Percentiles rank a stretch among this genome's conserved stretches.
These are phyloP conservation scores for Nomia melanderi DNA, from an alignment of 1,140 invertebrate genomes.

Conservation along the genomic window DNA sequence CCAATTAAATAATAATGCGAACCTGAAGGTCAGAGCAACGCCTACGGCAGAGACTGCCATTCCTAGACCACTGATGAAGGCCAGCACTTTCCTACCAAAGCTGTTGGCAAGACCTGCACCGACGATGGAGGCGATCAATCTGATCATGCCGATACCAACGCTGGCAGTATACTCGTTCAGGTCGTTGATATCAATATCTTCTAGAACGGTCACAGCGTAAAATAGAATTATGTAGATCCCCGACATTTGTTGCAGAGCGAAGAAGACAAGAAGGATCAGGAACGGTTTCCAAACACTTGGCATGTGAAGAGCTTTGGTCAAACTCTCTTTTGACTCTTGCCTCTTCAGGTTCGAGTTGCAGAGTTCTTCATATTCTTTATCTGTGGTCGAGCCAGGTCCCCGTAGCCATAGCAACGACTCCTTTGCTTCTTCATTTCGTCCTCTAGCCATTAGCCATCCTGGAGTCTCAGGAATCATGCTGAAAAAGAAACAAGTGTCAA, in stretches of 20 bases:
- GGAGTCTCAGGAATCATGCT: slow-evolving; percentile 87
- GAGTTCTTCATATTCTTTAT: slow-evolving; percentile 67
- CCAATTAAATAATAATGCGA: background rate
- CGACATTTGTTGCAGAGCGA: slow-evolving; percentile 86
- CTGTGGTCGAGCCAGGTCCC: slow-evolving; percentile 77
- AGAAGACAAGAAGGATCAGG: slow-evolving; percentile 84
- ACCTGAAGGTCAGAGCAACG: slow-evolving; percentile 77
- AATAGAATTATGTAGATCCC: slow-evolving; percentile 90
- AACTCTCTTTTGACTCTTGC: slow-evolving; percentile 40
- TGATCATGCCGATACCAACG: slow-evolving; percentile 87
- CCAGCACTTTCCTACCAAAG: slow-evolving; percentile 85
- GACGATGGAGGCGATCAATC: slow-evolving; percentile 85
- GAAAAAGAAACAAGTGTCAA: background rate
- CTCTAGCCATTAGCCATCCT: slow-evolving; percentile 84
- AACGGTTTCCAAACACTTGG: slow-evolving; percentile 84
- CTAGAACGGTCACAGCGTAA: slow-evolving; percentile 87
- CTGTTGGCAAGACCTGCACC: slow-evolving; percentile 87
- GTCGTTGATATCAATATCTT: slow-evolving; percentile 84
- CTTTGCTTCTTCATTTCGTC: slow-evolving; percentile 83
- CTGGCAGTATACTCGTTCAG: slow-evolving; percentile 87
- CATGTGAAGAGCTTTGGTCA: slow-evolving; percentile 54
- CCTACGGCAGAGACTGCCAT: slow-evolving; percentile 84
- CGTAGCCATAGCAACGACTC: slow-evolving; percentile 85
- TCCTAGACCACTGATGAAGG: slow-evolving; percentile 84
- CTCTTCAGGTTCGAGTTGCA: slow-evolving; percentile 54